Base-by-base conservation (phyloP, 2,113 vertebrate genomes). In the Tragelaphus imberbis region DNA sequence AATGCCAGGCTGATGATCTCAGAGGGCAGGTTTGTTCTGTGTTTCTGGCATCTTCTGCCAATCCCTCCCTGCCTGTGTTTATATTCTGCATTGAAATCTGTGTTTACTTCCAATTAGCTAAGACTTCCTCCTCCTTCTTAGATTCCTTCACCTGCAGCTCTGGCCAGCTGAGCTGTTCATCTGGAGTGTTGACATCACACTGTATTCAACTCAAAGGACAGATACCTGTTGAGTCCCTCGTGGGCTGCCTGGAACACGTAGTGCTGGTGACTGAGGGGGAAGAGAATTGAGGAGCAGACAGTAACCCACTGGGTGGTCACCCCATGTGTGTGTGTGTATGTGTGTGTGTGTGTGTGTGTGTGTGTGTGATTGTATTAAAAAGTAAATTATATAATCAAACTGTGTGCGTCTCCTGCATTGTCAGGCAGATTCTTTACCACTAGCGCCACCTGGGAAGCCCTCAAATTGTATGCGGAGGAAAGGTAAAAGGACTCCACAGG, bases 91-190 rank as follows among this genome's bases (percentile, higher is more conserved):
- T 36, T 47, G 94, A 63, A 65, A 47, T 33, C 44, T 36, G 6
- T 93, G 90, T 98, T 95, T 90, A 93, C 86, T 47, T 90, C 11
- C 65, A 21, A 4, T 75, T 44, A 36, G 0, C 4, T n/a, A 36
- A 58, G 59, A 87, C 71, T 19, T 87, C 95, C 90, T 94, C 36
- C 63, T 58, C 17, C 0, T 51, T 61, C 91, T 79, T 33, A 58
- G 58, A 77, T 90, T 21, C 91, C 94, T 81, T 63, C 96, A 96
- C 93, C 93, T 98, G 96, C 15, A 0, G 53, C 94, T 61, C 71
- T 49, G 84, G 75, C 65, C 90, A 58, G 96, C 93, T 87, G 85
- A 84, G 44, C 56, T 40, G 19, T 91, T 59, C 30, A 3, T 56
- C 75, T 71, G 40, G 17, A 11, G 27, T 93, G 88, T 89, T 94